These are phyloP conservation scores for Rhynchophorus ferrugineus DNA, from an alignment of 1,140 invertebrate genomes.

Conservation along the genomic window DNA sequence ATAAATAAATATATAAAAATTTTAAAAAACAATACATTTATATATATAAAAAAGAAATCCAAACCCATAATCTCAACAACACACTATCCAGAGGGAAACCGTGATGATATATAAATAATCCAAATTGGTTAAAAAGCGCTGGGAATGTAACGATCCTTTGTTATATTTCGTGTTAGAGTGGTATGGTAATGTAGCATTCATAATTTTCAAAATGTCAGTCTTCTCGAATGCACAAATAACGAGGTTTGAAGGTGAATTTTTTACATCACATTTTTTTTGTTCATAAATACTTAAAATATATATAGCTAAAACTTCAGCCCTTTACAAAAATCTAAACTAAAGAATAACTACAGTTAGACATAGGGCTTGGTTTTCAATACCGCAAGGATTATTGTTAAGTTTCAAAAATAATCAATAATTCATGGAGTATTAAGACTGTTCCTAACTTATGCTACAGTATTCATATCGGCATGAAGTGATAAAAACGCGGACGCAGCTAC, in stretches of 20 bases:
- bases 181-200: neutral
- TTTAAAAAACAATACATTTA: neutral
- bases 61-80: constrained; percentile 16
- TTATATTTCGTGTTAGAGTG: constrained; percentile 6
- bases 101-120: constrained; percentile 9
- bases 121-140: constrained; percentile 28
- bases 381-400: neutral
- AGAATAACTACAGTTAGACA: constrained; percentile 4
- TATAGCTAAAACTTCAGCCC: too few species aligned
- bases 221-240: neutral
- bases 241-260: too few species aligned
- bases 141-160: constrained; percentile 30
- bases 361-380: too few species aligned
- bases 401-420: too few species aligned
- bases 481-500: neutral
- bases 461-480: neutral
- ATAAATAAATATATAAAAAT: constrained; percentile 9
- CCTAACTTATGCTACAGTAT: neutral
- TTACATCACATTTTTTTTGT: too few species aligned
- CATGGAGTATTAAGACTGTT: too few species aligned
- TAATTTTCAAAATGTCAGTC: constrained; percentile 5
- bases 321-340: neutral
- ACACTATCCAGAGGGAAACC: neutral
- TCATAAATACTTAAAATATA: too few species aligned
- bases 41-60: constrained; percentile 12